Evolutionary conservation across 2,888 invertebrate species (phyloP).

Genomic region (Chrysotoxum bicinctum): DNA sequence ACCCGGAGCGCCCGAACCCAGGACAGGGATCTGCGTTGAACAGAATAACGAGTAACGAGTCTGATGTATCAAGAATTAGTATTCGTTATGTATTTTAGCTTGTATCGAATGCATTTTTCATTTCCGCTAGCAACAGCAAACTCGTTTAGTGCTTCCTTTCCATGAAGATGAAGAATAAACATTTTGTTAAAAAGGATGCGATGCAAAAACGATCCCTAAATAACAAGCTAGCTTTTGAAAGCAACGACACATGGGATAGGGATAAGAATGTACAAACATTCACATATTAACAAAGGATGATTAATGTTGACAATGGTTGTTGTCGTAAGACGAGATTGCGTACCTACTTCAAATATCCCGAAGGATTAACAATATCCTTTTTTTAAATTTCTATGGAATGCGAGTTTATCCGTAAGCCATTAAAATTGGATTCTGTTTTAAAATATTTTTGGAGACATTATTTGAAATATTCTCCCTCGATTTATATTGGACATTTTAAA

Average conservation of each 20-base stretch:
- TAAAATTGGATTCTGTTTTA: too few relatives aligned
- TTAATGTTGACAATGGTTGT: constrained; percentile 22
- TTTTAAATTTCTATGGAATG: too few relatives aligned
- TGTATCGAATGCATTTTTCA: constrained; percentile 1
- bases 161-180: constrained; percentile 17
- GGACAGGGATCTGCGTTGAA: constrained; percentile 17
- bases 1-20: not conserved
- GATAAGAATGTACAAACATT: not conserved
- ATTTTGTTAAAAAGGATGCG: not conserved
- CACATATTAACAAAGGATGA: not conserved
- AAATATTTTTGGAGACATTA: too few relatives aligned
- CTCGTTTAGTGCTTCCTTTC: constrained; percentile 29
- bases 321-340: not conserved
- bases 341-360: constrained; percentile 11
- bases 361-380: not conserved
- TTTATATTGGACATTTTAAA: too few relatives aligned
- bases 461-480: too few relatives aligned
- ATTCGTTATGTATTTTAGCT: not conserved
- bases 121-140: not conserved
- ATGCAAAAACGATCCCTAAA: constrained; percentile 8
- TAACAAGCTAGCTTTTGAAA: constrained; percentile 15
- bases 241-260: not conserved
- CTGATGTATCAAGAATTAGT: constrained; percentile 29
- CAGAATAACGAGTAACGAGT: constrained; percentile 44
- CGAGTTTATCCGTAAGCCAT: too few relatives aligned